Evolutionary conservation across 2,888 invertebrate genomes (phyloP).

Genomic region (Andrena praecox): DNA sequence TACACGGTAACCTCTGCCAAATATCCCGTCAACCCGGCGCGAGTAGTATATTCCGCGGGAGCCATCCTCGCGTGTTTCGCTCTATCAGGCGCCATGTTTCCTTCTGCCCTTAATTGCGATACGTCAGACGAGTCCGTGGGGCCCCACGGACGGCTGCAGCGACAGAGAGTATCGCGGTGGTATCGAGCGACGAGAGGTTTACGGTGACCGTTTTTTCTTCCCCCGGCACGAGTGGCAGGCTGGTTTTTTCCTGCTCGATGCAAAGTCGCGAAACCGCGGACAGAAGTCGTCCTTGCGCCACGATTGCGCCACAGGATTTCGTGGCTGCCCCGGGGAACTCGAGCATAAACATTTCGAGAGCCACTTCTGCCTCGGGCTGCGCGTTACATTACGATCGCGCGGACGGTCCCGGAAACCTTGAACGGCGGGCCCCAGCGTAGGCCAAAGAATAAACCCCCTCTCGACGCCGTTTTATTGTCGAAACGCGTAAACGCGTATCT

Average conservation of each 20-base stretch:
- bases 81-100: slow-evolving; percentile 46
- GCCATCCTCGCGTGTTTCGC: slow-evolving; percentile 25
- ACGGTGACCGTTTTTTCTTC: slow-evolving; percentile 23
- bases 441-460: slow-evolving; percentile 50
- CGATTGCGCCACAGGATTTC: slow-evolving; percentile 47
- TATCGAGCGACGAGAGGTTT: slow-evolving; percentile 52
- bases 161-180: slow-evolving; percentile 42
- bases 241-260: background rate
- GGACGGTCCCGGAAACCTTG: slow-evolving; percentile 48
- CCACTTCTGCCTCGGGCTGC: slow-evolving; percentile 18
- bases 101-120: slow-evolving; percentile 59
- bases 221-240: background rate
- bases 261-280: slow-evolving; percentile 1
- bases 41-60: background rate
- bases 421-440: slow-evolving; percentile 52
- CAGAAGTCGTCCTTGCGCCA: slow-evolving; percentile 54
- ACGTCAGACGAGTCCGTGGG: slow-evolving; percentile 23
- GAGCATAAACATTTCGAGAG: slow-evolving; percentile 36
- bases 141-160: slow-evolving; percentile 28
- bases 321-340: slow-evolving; percentile 26
- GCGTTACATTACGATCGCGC: slow-evolving; percentile 55
- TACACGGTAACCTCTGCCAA: background rate
- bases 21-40: background rate
- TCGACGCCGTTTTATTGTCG: slow-evolving; percentile 20
- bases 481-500: slow-evolving; percentile 41